Evolutionary conservation across 2,888 invertebrate genomes (phyloP), one percentile per base, ranked within the genome.

Genomic region (Drosophila dives): DNA sequence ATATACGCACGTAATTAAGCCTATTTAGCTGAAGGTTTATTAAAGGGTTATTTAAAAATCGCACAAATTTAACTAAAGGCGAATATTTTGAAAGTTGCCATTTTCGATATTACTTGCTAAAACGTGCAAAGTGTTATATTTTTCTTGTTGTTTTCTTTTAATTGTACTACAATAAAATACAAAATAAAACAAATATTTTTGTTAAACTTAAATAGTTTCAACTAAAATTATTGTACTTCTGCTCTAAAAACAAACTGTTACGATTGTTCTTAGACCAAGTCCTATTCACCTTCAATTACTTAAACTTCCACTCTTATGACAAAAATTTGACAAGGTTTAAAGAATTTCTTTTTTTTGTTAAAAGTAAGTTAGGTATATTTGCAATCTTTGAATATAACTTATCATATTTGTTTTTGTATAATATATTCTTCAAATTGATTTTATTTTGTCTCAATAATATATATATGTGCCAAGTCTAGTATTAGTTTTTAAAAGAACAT

Each of bases 1-100:
- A 55, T 53, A 62, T 62, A 51, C 48, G 75, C 60, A 65, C 45
- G 58, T 56, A 63, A 63, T 55, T 72, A 53, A 42, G 36, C 49
- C 49, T 8, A 36, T 36, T 38, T n/a, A 17, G 17, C 38, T 26
- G 10, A 34, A 6, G 26, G 23, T 26, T 36, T 17, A 36, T 54
- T 26, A 54, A 17, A 17, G 34, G 5, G 20, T 3, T 20, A 33
- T 33, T 20, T 4, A 33, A 20, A 20, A 7, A 20, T 6, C 29
- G 29, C 29, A 29, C 29, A 29, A 6, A 29, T 29, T 6, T 29
- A 36, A 36, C 36, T 45, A n/a, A 38, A 5, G 17, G 40, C 2
- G 15, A 7, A 8, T 15, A 15, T 0, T 12, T 23, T 23, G n/a
- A 8, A 15, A 23, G 8, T 7, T 15, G 15, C 4, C 7, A 23